A percentile compares a stretch with the other conserved stretches of the same genome.
phyloP scores from a whole-genome alignment of 1,140 invertebrate species.

The Elymnias hypermnestra region DNA sequence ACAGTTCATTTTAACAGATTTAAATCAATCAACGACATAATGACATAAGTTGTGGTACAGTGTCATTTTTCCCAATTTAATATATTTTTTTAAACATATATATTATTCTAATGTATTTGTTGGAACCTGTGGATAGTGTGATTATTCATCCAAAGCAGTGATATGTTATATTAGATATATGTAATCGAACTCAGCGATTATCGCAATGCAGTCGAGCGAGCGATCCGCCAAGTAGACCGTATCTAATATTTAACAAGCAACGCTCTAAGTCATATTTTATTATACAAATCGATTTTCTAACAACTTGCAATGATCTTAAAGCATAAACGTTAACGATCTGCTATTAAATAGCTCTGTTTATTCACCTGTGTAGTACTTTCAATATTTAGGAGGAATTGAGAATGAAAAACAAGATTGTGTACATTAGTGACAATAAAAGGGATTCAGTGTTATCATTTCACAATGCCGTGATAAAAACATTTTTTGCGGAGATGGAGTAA shows the following conservation, averaged over 20 bases:
- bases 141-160: no score
- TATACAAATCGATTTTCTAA: background rate
- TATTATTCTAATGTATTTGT: no score
- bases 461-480: background rate
- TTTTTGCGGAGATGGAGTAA: background rate
- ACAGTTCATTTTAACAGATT: no score
- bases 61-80: no score
- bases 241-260: constrained; percentile 22
- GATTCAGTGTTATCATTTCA: no score
- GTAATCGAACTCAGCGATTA: constrained; percentile 19
- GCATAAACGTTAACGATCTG: background rate
- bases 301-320: background rate
- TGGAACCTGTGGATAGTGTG: no score
- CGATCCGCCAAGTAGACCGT: constrained; percentile 30
- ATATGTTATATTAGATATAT: background rate
- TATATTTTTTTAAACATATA: no score
- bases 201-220: constrained; percentile 38
- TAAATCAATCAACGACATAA: no score
- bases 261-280: background rate
- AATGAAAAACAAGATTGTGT: constrained; percentile 1
- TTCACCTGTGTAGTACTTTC: background rate
- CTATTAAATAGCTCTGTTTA: no score
- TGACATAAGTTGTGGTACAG: no score
- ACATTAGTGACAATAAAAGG: background rate
- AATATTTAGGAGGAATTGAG: background rate